A percentile compares a stretch with the other conserved stretches of the same genome.
Conservation (phyloP, 1,140 invertebrate genomes). For the Globodera ellingtonae region DNA sequence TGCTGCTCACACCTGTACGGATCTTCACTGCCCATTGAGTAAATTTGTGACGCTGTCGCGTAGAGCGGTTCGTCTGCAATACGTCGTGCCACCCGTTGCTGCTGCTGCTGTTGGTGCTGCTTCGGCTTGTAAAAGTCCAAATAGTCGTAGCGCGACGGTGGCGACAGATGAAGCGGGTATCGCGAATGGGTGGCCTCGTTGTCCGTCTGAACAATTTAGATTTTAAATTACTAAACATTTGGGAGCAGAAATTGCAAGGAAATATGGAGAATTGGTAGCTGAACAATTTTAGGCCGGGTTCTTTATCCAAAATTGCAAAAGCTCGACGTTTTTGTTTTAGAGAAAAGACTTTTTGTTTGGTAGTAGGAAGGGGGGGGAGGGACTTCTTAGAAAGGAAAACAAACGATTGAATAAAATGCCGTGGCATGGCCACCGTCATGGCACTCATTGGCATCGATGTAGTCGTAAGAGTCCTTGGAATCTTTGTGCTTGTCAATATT, state of each 20-base stretch:
- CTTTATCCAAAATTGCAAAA: too few species aligned
- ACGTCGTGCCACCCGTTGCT: neutral
- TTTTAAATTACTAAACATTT: slow-evolving; percentile 9
- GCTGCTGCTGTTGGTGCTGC: too few species aligned
- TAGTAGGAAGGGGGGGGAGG: too few species aligned
- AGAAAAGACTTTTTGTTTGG: neutral
- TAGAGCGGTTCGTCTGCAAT: slow-evolving; percentile 41
- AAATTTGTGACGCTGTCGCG: slow-evolving; percentile 49
- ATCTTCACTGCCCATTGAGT: slow-evolving; percentile 47
- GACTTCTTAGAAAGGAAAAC: neutral
- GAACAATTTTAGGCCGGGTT: neutral
- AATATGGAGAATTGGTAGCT: neutral
- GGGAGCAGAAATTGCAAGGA: neutral
- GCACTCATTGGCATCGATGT: slow-evolving; percentile 19
- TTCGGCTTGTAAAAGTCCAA: neutral
- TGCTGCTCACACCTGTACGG: slow-evolving; percentile 40
- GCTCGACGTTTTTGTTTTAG: too few species aligned
- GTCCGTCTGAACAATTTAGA: neutral
- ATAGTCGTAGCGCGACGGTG: slow-evolving; percentile 18
- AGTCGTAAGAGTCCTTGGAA: slow-evolving; percentile 8
- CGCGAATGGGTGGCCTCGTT: neutral
- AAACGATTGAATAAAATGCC: slow-evolving; percentile 18
- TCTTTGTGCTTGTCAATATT: neutral
- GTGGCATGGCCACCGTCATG: neutral
- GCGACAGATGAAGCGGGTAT: neutral